Percentiles rank a stretch among this genome's conserved stretches.
These are phyloP conservation scores for Gymnopithys bicolor DNA, from an alignment of 2,797 vertebrate species.

Conservation along the genomic window DNA sequence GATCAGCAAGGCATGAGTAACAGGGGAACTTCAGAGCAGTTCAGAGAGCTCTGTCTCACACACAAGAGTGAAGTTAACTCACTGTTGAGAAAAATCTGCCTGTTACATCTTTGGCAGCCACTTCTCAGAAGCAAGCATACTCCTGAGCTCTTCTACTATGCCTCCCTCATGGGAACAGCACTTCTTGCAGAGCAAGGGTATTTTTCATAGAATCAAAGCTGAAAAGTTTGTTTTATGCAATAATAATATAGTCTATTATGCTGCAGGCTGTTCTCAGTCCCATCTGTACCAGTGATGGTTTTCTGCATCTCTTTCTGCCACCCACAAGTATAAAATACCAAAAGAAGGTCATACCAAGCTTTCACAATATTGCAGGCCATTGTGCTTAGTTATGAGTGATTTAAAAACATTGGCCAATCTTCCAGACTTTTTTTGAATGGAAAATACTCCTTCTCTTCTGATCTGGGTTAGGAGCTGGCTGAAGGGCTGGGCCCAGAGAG, in stretches of 20 bases:
- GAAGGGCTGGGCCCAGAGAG: too few relatives aligned
- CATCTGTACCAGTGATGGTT: background rate
- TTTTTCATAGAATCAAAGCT: background rate
- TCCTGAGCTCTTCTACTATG: background rate
- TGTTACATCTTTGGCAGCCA: background rate
- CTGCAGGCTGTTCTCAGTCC: background rate
- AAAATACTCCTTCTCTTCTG: background rate
- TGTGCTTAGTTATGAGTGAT: background rate
- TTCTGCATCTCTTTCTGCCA: background rate
- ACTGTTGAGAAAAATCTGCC: background rate
- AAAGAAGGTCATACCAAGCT: background rate
- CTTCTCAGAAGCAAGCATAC: background rate
- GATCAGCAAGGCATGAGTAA: background rate
- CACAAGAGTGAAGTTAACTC: fast-evolving
- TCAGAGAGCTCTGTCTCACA: background rate
- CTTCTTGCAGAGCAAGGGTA: background rate
- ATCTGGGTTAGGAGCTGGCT: too few relatives aligned
- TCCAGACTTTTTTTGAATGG: background rate
- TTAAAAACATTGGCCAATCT: background rate
- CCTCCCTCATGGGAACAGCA: background rate
- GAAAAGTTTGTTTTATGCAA: background rate
- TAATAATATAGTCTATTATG: background rate
- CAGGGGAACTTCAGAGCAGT: background rate
- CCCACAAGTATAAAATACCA: background rate
- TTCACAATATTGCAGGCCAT: background rate